phyloP scores from a whole-genome alignment of 1,140 invertebrate genomes.

The Zaprionus tsacasi region DNA sequence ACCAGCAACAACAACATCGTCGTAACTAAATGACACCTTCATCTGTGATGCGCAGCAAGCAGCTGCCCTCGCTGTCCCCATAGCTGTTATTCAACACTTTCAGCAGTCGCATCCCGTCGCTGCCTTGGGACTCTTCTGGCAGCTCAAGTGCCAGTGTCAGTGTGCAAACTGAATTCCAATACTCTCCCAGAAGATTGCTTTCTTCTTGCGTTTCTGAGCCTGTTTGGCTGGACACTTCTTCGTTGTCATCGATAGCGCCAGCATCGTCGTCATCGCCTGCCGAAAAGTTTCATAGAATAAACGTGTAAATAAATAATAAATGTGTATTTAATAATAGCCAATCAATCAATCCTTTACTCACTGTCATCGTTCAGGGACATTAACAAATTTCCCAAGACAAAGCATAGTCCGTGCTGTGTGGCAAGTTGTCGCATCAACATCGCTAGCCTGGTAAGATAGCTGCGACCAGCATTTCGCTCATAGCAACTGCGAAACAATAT shows the following conservation, averaged over 20 bases:
- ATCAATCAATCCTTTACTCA: neutral
- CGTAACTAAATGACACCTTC: conserved; percentile 67
- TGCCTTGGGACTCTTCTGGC: neutral
- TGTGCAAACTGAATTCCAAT: conserved; percentile 67
- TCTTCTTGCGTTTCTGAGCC: conserved; percentile 4
- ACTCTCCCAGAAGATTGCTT: conserved; percentile 46
- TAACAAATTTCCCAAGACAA: conserved; percentile 57
- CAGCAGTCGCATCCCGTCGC: conserved; percentile 52
- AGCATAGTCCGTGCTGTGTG: conserved; percentile 37
- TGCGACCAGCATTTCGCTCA: conserved; percentile 26
- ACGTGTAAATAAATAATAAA: conserved; percentile 26
- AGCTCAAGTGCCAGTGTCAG: conserved; percentile 53
- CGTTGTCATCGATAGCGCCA: conserved; percentile 15
- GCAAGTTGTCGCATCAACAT: conserved; percentile 51
- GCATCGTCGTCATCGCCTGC: conserved; percentile 27
- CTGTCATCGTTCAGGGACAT: conserved; percentile 28
- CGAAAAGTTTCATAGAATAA: conserved; percentile 18
- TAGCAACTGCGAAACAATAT: conserved; percentile 39
- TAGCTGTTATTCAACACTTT: conserved; percentile 59
- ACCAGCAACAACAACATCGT: conserved; percentile 67
- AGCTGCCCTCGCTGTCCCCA: conserved; percentile 39
- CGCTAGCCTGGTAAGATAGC: conserved; percentile 43
- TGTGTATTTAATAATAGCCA: neutral
- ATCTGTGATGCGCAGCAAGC: conserved; percentile 54
- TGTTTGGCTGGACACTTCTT: neutral